Conservation (phyloP, 1,140 invertebrate species). For the Asbolus verrucosus region DNA sequence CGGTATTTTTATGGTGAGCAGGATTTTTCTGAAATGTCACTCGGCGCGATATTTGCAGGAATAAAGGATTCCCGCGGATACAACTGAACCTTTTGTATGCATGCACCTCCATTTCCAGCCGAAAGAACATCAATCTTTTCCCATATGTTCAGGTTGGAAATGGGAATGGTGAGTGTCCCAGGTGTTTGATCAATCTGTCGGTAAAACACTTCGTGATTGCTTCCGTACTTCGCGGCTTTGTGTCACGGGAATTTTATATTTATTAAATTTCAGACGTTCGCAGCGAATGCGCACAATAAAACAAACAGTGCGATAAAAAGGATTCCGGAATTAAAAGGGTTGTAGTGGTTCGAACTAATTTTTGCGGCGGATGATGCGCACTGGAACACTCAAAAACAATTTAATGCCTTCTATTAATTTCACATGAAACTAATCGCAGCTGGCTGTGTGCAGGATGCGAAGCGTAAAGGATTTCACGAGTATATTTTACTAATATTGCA, state of each 20-base stretch:
- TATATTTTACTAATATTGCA: too few species aligned
- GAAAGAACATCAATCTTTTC: conserved; percentile 53
- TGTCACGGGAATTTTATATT: conserved; percentile 48
- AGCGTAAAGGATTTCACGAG: conserved; percentile 55
- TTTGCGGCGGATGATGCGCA: not conserved
- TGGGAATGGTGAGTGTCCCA: conserved; percentile 51
- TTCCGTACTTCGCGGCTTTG: conserved; percentile 41
- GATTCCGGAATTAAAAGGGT: too few species aligned
- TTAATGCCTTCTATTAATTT: conserved; percentile 40
- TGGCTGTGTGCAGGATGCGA: conserved; percentile 20
- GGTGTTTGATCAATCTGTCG: conserved; percentile 57
- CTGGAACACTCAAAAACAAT: conserved; percentile 28
- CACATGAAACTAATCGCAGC: conserved; percentile 30
- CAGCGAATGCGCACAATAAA: too few species aligned
- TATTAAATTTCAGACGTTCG: conserved; percentile 39
- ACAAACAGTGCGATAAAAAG: too few species aligned
- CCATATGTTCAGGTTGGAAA: conserved; percentile 54
- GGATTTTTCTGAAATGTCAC: not conserved
- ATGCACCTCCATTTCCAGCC: conserved; percentile 52
- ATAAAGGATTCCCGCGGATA: conserved; percentile 19
- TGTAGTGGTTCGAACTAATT: too few species aligned
- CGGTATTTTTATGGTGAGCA: not conserved
- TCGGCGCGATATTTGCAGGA: too few species aligned
- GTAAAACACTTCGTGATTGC: conserved; percentile 51
- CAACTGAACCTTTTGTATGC: conserved; percentile 31